Conservation (phyloP, 2,888 invertebrate species). For the Aporophyla lueneburgensis region DNA sequence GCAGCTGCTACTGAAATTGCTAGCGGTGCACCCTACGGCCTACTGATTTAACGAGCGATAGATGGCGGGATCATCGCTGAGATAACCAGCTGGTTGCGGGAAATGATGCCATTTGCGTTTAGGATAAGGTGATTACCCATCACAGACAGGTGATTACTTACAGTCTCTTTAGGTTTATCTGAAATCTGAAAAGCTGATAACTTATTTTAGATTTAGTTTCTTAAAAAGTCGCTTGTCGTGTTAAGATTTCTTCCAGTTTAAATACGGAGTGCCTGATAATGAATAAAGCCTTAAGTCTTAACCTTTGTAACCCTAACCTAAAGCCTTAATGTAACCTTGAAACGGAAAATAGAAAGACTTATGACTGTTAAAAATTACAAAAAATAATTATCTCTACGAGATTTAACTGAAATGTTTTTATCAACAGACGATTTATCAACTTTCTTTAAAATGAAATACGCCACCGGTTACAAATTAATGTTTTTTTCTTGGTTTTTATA, state of each 20-base stretch:
- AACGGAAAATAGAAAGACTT: neutral
- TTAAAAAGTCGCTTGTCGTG: neutral
- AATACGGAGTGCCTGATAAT: neutral
- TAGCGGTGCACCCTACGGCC: slow-evolving; percentile 3
- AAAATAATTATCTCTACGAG: neutral
- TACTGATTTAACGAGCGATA: neutral
- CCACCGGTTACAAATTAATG: neutral
- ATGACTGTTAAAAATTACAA: neutral
- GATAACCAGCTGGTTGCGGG: slow-evolving; percentile 1
- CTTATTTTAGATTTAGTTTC: neutral
- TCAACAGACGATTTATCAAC: neutral
- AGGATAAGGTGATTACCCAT: neutral
- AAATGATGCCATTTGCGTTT: neutral
- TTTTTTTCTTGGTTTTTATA: neutral
- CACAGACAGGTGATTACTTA: neutral
- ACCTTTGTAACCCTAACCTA: too few relatives aligned
- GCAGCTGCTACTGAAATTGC: slow-evolving; percentile 6
- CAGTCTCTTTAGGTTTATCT: neutral
- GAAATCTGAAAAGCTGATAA: neutral
- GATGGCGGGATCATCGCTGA: neutral
- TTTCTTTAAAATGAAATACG: neutral
- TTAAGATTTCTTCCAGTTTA: neutral
- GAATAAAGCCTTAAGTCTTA: neutral
- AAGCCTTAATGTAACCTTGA: neutral
- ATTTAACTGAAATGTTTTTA: neutral